phyloP scores from a whole-genome alignment of 2,797 vertebrate genomes.

The Hozukius guyotensis region DNA sequence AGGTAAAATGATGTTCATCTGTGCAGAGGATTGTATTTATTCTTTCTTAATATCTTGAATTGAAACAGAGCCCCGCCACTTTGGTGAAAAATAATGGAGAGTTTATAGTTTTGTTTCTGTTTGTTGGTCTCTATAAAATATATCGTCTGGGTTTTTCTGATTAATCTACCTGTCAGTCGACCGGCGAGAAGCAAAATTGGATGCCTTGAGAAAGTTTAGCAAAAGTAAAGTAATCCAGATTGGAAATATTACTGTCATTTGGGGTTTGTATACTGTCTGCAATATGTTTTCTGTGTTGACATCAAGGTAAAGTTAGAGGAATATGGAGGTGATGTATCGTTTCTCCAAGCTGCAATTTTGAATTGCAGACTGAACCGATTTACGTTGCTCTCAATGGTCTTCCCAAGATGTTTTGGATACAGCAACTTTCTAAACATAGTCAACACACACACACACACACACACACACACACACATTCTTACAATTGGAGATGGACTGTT shows the following conservation, averaged over 20 bases:
- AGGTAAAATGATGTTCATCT: not conserved
- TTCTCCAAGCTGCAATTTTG: not conserved
- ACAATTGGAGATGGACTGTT: not conserved
- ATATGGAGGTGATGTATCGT: not conserved
- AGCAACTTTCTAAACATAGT: not conserved
- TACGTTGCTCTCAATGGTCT: not conserved
- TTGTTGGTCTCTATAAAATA: not conserved
- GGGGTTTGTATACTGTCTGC: not conserved
- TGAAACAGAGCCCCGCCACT: not conserved
- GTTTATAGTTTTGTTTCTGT: slow-evolving; percentile 3
- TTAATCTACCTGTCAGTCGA: not conserved
- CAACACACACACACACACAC: not conserved
- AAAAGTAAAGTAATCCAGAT: not conserved
- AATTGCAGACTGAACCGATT: slow-evolving; percentile 6
- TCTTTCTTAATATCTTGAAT: not conserved
- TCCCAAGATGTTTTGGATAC: not conserved
- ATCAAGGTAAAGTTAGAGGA: slow-evolving; percentile 3
- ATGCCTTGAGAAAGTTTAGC: slow-evolving; percentile 7
- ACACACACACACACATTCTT: not conserved
- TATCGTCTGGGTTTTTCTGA: not conserved
- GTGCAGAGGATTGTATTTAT: not conserved
- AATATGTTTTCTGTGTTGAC: slow-evolving; percentile 1
- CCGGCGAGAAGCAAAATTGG: not conserved
- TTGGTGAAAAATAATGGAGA: not conserved
- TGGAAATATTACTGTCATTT: slow-evolving; percentile 2